These are phyloP conservation scores for Lophotriccus pileatus DNA, from an alignment of 2,797 vertebrate species.

Conservation along the genomic window DNA sequence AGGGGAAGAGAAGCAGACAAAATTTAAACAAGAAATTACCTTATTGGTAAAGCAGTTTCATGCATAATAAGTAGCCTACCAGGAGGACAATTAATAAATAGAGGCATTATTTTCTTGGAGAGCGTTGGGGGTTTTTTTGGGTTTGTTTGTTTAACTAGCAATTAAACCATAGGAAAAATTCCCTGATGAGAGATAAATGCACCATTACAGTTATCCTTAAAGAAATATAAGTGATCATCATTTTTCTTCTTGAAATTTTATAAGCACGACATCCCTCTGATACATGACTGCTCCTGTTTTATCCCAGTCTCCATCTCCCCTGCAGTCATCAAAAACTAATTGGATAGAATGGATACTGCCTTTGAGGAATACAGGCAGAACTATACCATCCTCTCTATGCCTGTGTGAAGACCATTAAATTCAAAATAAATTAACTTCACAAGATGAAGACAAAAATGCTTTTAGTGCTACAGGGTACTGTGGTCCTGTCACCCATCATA, in stretches of 20 bases:
- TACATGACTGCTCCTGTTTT: background rate
- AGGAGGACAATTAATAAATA: background rate
- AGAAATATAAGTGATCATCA: background rate
- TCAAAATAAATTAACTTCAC: background rate
- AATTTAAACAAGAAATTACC: background rate
- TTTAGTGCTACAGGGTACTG: background rate
- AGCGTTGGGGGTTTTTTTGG: background rate
- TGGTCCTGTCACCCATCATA: background rate
- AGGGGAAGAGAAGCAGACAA: background rate
- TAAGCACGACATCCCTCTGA: background rate
- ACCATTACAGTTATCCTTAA: background rate
- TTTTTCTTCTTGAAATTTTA: background rate
- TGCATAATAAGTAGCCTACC: background rate
- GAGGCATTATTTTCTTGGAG: background rate
- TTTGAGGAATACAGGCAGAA: background rate
- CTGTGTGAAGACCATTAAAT: background rate
- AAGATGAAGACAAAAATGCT: background rate
- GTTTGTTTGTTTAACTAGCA: background rate
- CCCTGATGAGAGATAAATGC: background rate
- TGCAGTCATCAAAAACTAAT: background rate
- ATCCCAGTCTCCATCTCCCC: background rate
- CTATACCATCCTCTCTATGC: background rate
- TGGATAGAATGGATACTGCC: background rate
- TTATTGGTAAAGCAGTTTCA: background rate
- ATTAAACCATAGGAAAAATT: background rate